Conservation (phyloP, 2,888 invertebrate species). For the Drosophila seclusa region DNA sequence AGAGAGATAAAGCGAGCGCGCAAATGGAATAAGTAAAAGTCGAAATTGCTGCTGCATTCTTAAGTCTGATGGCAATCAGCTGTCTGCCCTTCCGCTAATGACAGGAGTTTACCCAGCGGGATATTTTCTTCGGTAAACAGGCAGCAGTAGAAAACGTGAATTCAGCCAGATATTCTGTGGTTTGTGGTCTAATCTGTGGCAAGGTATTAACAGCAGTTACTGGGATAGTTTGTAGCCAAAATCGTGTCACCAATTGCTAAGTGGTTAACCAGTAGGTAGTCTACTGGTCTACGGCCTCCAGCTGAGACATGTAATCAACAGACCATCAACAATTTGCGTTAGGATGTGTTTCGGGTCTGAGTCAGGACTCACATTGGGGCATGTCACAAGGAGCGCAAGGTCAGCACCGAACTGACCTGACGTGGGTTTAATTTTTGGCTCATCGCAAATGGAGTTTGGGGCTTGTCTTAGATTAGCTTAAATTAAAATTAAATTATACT, state of each 20-base stretch:
- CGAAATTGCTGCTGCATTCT: constrained; percentile 1
- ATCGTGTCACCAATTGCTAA: constrained; percentile 41
- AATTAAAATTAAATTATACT: constrained; percentile 1
- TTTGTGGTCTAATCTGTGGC: neutral
- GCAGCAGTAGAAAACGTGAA: constrained; percentile 46
- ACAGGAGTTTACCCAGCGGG: constrained; percentile 20
- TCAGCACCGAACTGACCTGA: constrained; percentile 50
- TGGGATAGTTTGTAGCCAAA: constrained; percentile 17
- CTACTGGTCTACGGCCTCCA: constrained; percentile 22
- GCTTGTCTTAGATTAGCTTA: constrained; percentile 8
- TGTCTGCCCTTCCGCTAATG: constrained; percentile 20
- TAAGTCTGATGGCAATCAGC: constrained; percentile 31
- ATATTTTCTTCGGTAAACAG: constrained; percentile 29
- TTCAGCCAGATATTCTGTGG: constrained; percentile 1
- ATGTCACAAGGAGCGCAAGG: constrained; percentile 44
- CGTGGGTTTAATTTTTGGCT: constrained; percentile 21
- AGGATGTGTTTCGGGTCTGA: constrained; percentile 30
- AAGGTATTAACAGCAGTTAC: constrained; percentile 16
- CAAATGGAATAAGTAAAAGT: constrained; percentile 3
- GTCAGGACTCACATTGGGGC: constrained; percentile 16
- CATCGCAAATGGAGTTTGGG: neutral
- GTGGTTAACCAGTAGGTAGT: constrained; percentile 21
- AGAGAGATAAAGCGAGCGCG: constrained; percentile 4
- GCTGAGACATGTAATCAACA: constrained; percentile 52
- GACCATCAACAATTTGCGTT: constrained; percentile 36